Evolutionary conservation across 2,888 invertebrate genomes (phyloP), one percentile per base, ranked within the genome.

Genomic region (Eupsilia transversa): DNA sequence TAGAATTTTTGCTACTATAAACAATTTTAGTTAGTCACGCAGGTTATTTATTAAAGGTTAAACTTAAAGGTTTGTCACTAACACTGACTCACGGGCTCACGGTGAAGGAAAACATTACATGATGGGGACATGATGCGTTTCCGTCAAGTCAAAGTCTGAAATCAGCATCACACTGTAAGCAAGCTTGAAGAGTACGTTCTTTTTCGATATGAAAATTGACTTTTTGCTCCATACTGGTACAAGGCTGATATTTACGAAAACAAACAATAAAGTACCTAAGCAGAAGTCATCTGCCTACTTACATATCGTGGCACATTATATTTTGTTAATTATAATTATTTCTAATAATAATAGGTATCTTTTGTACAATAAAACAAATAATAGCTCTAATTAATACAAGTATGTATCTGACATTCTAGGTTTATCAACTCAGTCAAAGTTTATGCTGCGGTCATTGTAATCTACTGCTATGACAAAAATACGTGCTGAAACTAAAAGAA

Each of bases 391-490:
- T 38, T 59, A 64, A 64, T 20, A 30, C 49, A 67, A 46, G 17
- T 80, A 33, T 14, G 14, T 68, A 68, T 72, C 77, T 76, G 73
- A 77, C 56, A 72, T 73, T 77, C 61, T 77, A 81, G 68, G 70
- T 84, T 86, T 86, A 86, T 85, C 81, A 86, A 68, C 63, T 74
- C 59, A 83, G 70, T 63, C 75, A 79, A 77, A 81, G 74, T 79
- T 86, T 77, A 86, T 38, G 49, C 41, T 69, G 77, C 73, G 74
- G 77, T 84, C 77, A 81, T 75, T 72, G 68, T 81, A 73, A 85
- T 83, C 76, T 71, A 68, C 74, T n/a, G n/a, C n/a, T 64, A 60
- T 60, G 49, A 78, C 59, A 56, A 83, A 83, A 83, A 78, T 74
- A 75, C 35, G 27, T 56, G 43, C 60, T 72, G 59, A 43, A 70